Evolutionary conservation across 2,888 invertebrate species (phyloP), one percentile per base, ranked within the genome.

Genomic region (Calliphora vomitoria): DNA sequence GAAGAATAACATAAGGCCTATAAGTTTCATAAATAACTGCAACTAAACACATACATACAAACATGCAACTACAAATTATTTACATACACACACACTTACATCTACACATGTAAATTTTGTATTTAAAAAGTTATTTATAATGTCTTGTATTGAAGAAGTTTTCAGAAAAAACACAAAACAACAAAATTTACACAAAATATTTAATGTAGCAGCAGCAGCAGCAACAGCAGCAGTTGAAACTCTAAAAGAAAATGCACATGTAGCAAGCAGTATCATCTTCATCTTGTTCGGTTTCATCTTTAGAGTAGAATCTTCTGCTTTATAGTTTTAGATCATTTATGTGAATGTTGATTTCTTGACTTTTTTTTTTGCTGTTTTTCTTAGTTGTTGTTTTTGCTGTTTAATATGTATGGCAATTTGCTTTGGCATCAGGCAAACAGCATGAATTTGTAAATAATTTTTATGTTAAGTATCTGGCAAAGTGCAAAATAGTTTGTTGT

Each of bases 381-480:
- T 66, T 75, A 3, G 25, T 25, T 25, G 25, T 25, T 25, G n/a
- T 25, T 80, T 35, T 58, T 76, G 41, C 18, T n/a, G 50, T 84
- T 84, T 79, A 79, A 74, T 74, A 74, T 74, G 68, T 35, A 80
- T 69, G 62, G 85, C 85, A 85, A 85, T 85, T 85, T 85, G 85
- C 80, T 85, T 81, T 85, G 81, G 85, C 69, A 85, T 81, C 85
- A 69, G 68, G 72, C 66, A 74, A 85, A 81, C 75, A 75, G 80
- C 80, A 85, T 85, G 85, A 85, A 92, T 92, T 93, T 92, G 93
- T 93, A 93, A 92, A 92, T 92, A 92, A 91, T 91, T 92, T 90
- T 90, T 76, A 90, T 91, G 93, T 92, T 93, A 92, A 92, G 93
- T 93, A 92, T 92, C 92, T 93, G 92, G 93, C 93, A 93, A 92